phyloP scores from a whole-genome alignment of 2,797 vertebrate genomes.

The Danio choprae region DNA sequence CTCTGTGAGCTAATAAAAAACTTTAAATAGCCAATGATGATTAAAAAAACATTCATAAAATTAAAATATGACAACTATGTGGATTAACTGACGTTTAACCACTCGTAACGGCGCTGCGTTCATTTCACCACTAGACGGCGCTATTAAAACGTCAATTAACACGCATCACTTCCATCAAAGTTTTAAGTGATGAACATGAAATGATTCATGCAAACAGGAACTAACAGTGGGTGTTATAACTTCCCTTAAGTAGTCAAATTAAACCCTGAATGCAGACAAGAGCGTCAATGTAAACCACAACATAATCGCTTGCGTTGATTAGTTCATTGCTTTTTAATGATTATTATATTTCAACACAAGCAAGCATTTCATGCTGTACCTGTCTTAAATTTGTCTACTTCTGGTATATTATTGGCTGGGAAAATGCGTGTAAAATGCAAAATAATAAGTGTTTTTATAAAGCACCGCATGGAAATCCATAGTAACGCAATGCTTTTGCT shows the following conservation, averaged over 20 bases:
- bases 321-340: background rate
- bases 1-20: background rate
- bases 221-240: background rate
- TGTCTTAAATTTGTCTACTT: background rate
- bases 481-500: background rate
- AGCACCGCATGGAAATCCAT: background rate
- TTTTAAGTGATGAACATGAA: constrained; percentile 29
- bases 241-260: background rate
- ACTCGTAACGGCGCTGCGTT: background rate
- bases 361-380: background rate
- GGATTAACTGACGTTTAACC: no score
- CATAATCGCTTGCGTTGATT: background rate
- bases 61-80: background rate
- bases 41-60: background rate
- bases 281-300: constrained; percentile 1
- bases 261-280: background rate
- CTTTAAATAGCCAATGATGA: background rate
- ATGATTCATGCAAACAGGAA: constrained; percentile 6
- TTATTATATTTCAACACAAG: background rate
- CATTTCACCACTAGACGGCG: background rate
- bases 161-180: background rate
- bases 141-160: background rate
- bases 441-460: background rate
- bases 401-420: background rate
- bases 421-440: background rate